These are phyloP conservation scores for Xestia c-nigrum DNA, from an alignment of 2,888 invertebrate species.

Conservation along the genomic window DNA sequence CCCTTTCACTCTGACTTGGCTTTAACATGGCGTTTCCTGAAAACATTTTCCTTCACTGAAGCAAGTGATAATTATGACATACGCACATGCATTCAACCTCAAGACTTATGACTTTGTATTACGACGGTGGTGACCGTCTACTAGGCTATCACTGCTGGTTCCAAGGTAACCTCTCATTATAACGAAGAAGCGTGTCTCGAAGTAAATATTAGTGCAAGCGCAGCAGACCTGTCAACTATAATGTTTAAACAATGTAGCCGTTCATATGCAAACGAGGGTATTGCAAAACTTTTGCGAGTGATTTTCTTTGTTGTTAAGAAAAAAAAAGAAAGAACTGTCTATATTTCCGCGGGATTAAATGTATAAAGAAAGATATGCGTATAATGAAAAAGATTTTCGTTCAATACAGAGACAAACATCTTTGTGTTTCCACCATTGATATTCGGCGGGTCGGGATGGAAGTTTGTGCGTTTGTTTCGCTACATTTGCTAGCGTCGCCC, in stretches of 20 bases:
- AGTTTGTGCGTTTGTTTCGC: conserved; percentile 84
- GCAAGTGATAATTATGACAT: no score
- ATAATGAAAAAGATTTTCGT: conserved; percentile 69
- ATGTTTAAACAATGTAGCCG: conserved; percentile 51
- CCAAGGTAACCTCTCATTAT: conserved; percentile 54
- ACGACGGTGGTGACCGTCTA: no score
- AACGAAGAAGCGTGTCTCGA: conserved; percentile 16
- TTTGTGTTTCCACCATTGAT: conserved; percentile 75
- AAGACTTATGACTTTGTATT: no score
- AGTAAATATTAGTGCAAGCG: conserved; percentile 55
- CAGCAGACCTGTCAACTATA: conserved; percentile 52
- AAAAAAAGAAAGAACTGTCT: conserved; percentile 48
- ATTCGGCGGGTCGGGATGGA: conserved; percentile 75
- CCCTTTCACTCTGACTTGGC: no score
- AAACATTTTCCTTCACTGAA: no score
- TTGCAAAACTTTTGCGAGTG: conserved; percentile 50
- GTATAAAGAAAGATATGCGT: conserved; percentile 63
- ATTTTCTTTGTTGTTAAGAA: conserved; percentile 44
- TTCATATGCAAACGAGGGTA: conserved; percentile 50
- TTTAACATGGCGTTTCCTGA: no score
- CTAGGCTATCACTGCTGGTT: neutral
- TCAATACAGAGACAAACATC: conserved; percentile 70
- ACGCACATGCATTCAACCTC: no score
- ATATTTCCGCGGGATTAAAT: conserved; percentile 56
- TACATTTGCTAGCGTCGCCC: conserved; percentile 83